Conservation (phyloP, 2,888 invertebrate genomes). For the Heteropelma amictum region DNA sequence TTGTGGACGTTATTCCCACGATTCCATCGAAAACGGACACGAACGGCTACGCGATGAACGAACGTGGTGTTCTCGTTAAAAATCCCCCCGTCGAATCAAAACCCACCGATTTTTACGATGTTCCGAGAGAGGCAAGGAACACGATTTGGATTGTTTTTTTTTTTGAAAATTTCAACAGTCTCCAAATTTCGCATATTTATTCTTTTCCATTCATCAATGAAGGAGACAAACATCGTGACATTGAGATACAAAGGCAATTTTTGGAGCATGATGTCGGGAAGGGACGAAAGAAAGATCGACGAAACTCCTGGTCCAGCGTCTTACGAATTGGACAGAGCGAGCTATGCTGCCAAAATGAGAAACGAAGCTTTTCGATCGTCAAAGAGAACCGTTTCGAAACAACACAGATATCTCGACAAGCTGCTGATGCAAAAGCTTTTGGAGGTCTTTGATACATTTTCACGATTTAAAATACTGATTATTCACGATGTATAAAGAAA, state of each 20-base stretch:
- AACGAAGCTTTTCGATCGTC: slow-evolving; percentile 60
- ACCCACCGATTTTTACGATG: slow-evolving; percentile 41
- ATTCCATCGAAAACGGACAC: slow-evolving; percentile 52
- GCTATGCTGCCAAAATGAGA: slow-evolving; percentile 38
- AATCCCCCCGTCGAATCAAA: slow-evolving; percentile 36
- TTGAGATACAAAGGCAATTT: slow-evolving; percentile 65
- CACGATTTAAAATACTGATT: not conserved
- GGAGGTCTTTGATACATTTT: slow-evolving; percentile 51
- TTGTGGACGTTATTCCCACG: slow-evolving; percentile 26
- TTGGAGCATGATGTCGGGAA: slow-evolving; percentile 68
- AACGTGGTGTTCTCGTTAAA: slow-evolving; percentile 48
- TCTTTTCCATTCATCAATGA: not conserved
- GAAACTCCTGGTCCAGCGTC: slow-evolving; percentile 60
- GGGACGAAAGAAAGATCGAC: slow-evolving; percentile 39
- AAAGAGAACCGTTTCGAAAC: slow-evolving; percentile 57
- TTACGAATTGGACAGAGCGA: slow-evolving; percentile 59
- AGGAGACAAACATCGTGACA: slow-evolving; percentile 62
- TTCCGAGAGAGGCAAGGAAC: slow-evolving; percentile 43
- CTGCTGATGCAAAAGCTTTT: slow-evolving; percentile 57
- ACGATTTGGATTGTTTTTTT: not conserved
- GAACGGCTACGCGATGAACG: slow-evolving; percentile 45
- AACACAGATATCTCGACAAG: slow-evolving; percentile 60
- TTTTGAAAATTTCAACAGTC: not conserved
- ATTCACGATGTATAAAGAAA: not conserved
- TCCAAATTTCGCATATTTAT: not conserved